These are phyloP conservation scores for Papilio protenor DNA, from an alignment of 2,888 invertebrate species.

Conservation along the genomic window DNA sequence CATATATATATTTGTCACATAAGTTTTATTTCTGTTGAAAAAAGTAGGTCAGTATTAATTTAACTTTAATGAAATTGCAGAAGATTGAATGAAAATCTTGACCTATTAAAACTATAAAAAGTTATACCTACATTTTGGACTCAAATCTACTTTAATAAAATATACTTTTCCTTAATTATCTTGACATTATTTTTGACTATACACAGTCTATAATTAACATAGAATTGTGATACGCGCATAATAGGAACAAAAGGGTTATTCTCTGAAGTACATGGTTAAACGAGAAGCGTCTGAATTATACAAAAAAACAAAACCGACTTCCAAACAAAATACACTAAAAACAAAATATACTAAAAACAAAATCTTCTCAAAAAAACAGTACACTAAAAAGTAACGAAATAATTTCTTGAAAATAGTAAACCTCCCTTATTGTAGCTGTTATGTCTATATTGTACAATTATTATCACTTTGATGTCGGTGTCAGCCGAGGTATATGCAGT, in stretches of 20 bases:
- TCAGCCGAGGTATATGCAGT: no score
- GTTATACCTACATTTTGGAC: not conserved
- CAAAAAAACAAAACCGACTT: no score
- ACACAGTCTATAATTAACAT: slow-evolving; percentile 13
- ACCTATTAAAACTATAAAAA: slow-evolving; percentile 10
- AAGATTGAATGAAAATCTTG: not conserved
- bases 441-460: no score
- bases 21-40: not conserved
- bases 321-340: no score
- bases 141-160: not conserved
- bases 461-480: no score
- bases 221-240: slow-evolving; percentile 7
- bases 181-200: slow-evolving; percentile 13
- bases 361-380: no score
- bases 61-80: not conserved
- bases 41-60: slow-evolving; percentile 4
- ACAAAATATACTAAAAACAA: no score
- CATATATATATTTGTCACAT: not conserved
- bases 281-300: slow-evolving; percentile 18
- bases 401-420: no score
- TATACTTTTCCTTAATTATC: not conserved
- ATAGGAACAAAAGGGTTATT: slow-evolving; percentile 22
- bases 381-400: no score
- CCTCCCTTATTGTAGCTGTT: no score
- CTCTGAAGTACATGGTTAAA: slow-evolving; percentile 14